phyloP scores from a whole-genome alignment of 2,797 vertebrate species.

The Propithecus deckenii region DNA sequence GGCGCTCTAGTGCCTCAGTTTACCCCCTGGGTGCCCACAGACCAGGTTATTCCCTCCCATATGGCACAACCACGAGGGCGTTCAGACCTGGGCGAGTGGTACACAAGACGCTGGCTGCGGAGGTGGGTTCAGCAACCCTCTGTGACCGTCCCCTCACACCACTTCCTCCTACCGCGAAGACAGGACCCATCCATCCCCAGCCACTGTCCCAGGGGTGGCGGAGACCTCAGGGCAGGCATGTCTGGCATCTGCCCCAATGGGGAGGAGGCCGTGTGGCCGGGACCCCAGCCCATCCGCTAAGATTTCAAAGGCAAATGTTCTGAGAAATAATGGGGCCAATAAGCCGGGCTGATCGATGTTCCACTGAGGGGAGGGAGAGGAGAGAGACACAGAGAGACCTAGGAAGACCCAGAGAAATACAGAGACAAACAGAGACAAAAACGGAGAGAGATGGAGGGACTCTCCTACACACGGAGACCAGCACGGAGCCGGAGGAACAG shows the following conservation, averaged over 20 bases:
- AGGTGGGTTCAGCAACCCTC: background rate
- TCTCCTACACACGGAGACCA: accelerated
- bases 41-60: background rate
- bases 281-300: constrained; percentile 57
- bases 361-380: constrained; percentile 17
- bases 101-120: accelerated
- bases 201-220: background rate
- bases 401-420: background rate
- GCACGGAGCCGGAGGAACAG: background rate
- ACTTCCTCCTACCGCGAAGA: background rate
- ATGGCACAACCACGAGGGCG: accelerated
- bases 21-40: background rate
- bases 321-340: constrained; percentile 78
- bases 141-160: background rate
- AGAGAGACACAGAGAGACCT: background rate
- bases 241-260: background rate
- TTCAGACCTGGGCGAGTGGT: background rate
- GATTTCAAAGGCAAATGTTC: constrained; percentile 79
- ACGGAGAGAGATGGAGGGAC: background rate
- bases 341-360: constrained; percentile 79
- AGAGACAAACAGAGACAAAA: background rate
- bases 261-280: background rate
- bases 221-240: background rate
- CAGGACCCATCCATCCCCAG: accelerated
- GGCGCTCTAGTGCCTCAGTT: background rate